Evolutionary conservation across 2,797 vertebrate species (phyloP).

Genomic region (Ambastaia sidthimunki): DNA sequence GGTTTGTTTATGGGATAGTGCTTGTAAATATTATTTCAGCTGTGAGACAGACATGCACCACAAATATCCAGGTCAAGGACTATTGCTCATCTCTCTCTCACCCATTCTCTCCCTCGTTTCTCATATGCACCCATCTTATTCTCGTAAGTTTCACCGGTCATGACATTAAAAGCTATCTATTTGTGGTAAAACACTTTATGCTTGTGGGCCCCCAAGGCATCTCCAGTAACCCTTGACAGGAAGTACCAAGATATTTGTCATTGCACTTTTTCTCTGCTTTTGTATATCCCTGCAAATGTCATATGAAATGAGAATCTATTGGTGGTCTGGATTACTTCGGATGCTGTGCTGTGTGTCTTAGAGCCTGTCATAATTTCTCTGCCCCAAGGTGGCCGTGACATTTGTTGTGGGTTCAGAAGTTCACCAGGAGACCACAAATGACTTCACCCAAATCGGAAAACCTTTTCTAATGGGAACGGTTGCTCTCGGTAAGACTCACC

Average conservation of each 20-base stretch:
- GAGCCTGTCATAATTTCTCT: slow-evolving; percentile 59
- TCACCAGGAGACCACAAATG: slow-evolving; percentile 74
- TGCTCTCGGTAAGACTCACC: slow-evolving; percentile 72
- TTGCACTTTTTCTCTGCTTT: slow-evolving; percentile 38
- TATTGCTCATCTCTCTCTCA: not conserved
- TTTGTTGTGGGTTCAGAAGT: slow-evolving; percentile 80
- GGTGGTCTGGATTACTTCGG: slow-evolving; percentile 49
- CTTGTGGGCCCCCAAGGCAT: slow-evolving; percentile 39
- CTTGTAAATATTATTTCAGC: slow-evolving; percentile 42
- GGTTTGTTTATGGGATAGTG: slow-evolving; percentile 19
- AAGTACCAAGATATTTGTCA: slow-evolving; percentile 47
- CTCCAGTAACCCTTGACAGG: slow-evolving; percentile 50
- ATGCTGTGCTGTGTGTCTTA: slow-evolving; percentile 42
- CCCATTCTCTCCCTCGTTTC: not conserved
- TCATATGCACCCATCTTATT: slow-evolving; percentile 13
- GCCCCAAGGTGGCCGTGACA: slow-evolving; percentile 75
- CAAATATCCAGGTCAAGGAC: slow-evolving; percentile 45
- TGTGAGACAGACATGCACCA: slow-evolving; percentile 13
- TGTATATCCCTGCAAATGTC: slow-evolving; percentile 61
- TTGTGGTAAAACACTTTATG: slow-evolving; percentile 58
- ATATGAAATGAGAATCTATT: slow-evolving; percentile 62
- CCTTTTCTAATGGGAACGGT: slow-evolving; percentile 79
- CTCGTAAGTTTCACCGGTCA: slow-evolving; percentile 32
- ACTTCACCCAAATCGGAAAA: slow-evolving; percentile 78
- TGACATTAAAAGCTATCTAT: slow-evolving; percentile 55